Evolutionary conservation across 2,888 invertebrate genomes (phyloP).

Genomic region (Plusia festucae): DNA sequence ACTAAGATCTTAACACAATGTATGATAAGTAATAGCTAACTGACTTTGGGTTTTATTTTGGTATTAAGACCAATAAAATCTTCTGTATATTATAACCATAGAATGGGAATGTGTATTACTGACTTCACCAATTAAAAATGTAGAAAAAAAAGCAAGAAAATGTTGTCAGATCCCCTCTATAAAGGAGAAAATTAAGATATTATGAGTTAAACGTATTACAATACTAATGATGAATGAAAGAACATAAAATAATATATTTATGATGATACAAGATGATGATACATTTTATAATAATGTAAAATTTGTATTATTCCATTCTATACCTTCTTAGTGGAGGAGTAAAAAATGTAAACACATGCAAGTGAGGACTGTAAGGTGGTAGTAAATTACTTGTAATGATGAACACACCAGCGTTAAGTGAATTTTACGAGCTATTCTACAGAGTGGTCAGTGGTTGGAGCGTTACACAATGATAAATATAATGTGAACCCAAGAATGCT

Average conservation of each 20-base stretch:
- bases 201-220: not conserved
- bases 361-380: not conserved
- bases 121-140: not conserved
- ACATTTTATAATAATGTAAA: not conserved
- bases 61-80: not conserved
- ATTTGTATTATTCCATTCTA: not conserved
- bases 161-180: too few species aligned
- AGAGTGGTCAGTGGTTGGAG: conserved; percentile 30
- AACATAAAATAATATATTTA: conserved; percentile 6
- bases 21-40: not conserved
- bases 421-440: conserved; percentile 23
- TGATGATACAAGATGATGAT: not conserved
- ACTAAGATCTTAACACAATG: too few species aligned
- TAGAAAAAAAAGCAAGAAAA: not conserved
- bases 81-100: too few species aligned
- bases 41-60: not conserved
- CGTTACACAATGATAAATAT: conserved; percentile 78
- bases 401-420: conserved; percentile 29
- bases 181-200: not conserved
- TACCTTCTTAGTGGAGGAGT: not conserved
- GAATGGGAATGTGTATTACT: too few species aligned
- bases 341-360: conserved; percentile 52
- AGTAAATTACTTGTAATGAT: conserved; percentile 22
- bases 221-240: too few species aligned
- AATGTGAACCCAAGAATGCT: conserved; percentile 71